Base-by-base conservation (phyloP, 2,888 invertebrate species). In the Scaeva pyrastri region DNA sequence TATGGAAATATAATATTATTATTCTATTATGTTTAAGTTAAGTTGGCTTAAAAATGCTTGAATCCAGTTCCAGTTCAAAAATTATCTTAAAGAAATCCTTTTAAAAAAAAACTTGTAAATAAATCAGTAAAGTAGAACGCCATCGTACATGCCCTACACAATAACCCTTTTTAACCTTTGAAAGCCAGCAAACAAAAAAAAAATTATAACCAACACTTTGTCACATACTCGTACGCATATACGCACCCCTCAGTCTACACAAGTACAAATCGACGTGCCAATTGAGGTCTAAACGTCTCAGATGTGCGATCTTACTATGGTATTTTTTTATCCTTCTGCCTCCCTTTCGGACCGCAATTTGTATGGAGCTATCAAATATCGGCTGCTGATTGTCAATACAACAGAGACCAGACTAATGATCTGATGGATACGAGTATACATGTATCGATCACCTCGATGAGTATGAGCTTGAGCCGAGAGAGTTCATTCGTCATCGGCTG, bases 251-350 rank as follows among this genome's bases (percentile, higher is more conserved):
- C 10, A 70, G 21, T 21, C 55, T 48, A 31, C 36, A 55, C 52
- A 66, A 43, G 12, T 26, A 50, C 52, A 45, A 16, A n/a, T 19
- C 14, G 36, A 73, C 39, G 58, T 72, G 64, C 66, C 66, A 71
- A 76, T 71, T 74, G 77, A 81, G 73, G 77, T 81, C 81, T 86
- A 77, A 77, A 70, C 56, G 70, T 64, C 77, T 86, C 77, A 50
- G 70, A 70, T 86, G 77, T 77, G 64, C 31, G 72, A 83, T 73
- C 52, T 77, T 62, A 62, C n/a, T n/a, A n/a, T n/a, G n/a, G n/a
- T 76, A 56, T 64, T 16, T 55, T 76, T 45, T 68, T 73, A 45
- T 56, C 56, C 39, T 19, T 74, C 45, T 26, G 16, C 19, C 85
- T 74, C 41, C 58, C 77, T 60, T 74, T 70, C 55, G 77, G 70